Percentiles rank a stretch among this genome's conserved stretches.
These are phyloP conservation scores for Sarcophaga subvicina DNA, from an alignment of 2,888 invertebrate genomes.

Conservation along the genomic window DNA sequence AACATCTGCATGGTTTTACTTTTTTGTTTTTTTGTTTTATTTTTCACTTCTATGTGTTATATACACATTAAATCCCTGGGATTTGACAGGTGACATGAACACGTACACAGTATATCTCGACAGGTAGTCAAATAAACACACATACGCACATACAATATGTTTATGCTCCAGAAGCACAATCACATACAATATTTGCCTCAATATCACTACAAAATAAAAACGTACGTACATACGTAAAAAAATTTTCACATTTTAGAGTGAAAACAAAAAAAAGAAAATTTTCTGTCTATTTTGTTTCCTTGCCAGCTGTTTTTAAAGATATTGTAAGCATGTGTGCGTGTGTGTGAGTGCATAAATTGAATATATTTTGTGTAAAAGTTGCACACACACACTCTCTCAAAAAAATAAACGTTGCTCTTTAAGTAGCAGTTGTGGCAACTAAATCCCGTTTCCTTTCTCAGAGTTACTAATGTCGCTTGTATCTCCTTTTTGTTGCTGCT, in stretches of 20 bases:
- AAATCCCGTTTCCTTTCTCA: conserved; percentile 44
- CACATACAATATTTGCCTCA: background rate
- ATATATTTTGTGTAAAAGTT: background rate
- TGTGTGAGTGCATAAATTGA: background rate
- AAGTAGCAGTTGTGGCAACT: conserved; percentile 54
- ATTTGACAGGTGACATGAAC: conserved; percentile 45
- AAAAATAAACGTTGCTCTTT: conserved; percentile 14
- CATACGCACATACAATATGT: background rate
- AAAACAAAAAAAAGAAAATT: background rate
- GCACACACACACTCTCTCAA: no score
- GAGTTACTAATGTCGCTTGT: conserved; percentile 22
- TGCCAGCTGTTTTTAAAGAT: background rate
- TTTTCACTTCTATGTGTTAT: background rate
- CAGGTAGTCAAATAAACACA: conserved; percentile 26
- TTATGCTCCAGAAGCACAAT: background rate
- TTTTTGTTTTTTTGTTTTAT: background rate
- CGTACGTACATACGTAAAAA: no score
- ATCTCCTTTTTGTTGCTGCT: conserved; percentile 9
- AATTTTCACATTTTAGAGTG: background rate
- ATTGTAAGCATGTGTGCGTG: background rate
- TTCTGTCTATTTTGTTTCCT: background rate
- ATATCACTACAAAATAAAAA: background rate
- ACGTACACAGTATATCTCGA: conserved; percentile 7
- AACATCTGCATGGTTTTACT: background rate
- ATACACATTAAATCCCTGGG: conserved; percentile 21